These are phyloP conservation scores for Hemibagrus guttatus DNA, from an alignment of 2,797 vertebrate species.

Conservation along the genomic window DNA sequence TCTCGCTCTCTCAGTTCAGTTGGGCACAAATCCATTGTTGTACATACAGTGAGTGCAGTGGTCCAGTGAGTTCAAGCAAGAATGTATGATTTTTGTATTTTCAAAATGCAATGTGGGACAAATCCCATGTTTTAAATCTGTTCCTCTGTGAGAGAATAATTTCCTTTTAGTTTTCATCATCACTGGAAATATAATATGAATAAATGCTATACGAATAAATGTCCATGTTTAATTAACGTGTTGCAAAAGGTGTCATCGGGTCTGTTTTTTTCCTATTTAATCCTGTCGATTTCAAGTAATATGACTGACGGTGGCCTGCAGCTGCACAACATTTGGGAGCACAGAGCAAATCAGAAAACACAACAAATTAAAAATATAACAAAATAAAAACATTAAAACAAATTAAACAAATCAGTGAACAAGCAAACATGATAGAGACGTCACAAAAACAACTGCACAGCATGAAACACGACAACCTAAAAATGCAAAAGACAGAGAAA, in stretches of 20 bases:
- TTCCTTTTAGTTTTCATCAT: slow-evolving; percentile 41
- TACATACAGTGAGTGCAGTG: slow-evolving; percentile 44
- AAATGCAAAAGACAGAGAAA: background rate
- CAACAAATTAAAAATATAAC: background rate
- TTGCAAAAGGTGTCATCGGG: slow-evolving; percentile 10
- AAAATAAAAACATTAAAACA: background rate
- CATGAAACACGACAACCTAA: background rate
- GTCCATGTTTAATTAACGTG: slow-evolving; percentile 36
- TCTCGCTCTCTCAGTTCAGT: slow-evolving; percentile 39
- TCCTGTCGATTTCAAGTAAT: background rate
- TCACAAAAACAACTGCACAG: background rate
- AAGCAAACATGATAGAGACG: background rate
- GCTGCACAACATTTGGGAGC: background rate
- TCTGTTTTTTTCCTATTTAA: background rate
- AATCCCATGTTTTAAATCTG: slow-evolving; percentile 50
- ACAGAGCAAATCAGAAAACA: background rate
- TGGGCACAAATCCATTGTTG: slow-evolving; percentile 27
- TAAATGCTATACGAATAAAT: slow-evolving; percentile 46
- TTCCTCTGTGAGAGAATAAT: slow-evolving; percentile 59
- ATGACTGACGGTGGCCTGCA: background rate
- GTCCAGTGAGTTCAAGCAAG: slow-evolving; percentile 33
- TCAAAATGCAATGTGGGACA: slow-evolving; percentile 42
- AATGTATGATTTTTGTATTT: slow-evolving; percentile 49
- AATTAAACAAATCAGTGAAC: background rate
- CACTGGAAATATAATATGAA: slow-evolving; percentile 42